phyloP scores from a whole-genome alignment of 2,797 vertebrate species.

The Odontamblyopus lacepedii region DNA sequence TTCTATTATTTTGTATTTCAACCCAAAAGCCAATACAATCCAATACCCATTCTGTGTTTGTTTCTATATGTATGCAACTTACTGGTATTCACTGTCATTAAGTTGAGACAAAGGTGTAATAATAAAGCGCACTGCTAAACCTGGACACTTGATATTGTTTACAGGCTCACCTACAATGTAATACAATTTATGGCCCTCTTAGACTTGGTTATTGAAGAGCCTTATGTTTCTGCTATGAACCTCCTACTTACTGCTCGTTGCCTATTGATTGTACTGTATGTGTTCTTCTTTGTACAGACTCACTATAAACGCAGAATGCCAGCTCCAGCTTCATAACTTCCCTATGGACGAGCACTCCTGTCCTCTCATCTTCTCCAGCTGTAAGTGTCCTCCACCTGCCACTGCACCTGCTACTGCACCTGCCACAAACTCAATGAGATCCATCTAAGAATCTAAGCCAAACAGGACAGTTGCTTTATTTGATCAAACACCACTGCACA shows the following conservation, averaged over 20 bases:
- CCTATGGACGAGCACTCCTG: constrained; percentile 98
- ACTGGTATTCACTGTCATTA: no score
- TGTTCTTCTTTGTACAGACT: constrained; percentile 75
- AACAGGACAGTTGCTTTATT: not conserved
- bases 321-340: constrained; percentile 95
- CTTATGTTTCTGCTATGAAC: not conserved
- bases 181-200: no score
- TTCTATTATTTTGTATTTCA: no score
- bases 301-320: constrained; percentile 95
- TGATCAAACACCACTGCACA: not conserved
- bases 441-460: not conserved
- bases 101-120: no score
- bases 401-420: not conserved
- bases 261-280: not conserved
- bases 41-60: no score
- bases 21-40: no score
- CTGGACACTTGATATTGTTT: no score
- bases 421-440: not conserved
- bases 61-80: no score
- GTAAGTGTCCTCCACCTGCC: constrained; percentile 80
- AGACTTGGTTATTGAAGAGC: not conserved
- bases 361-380: constrained; percentile 96
- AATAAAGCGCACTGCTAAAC: no score
- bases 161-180: no score
- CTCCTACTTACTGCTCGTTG: not conserved